These are phyloP conservation scores for Scelioninae gen. 2 DNA, from an alignment of 2,888 invertebrate genomes.

Conservation along the genomic window DNA sequence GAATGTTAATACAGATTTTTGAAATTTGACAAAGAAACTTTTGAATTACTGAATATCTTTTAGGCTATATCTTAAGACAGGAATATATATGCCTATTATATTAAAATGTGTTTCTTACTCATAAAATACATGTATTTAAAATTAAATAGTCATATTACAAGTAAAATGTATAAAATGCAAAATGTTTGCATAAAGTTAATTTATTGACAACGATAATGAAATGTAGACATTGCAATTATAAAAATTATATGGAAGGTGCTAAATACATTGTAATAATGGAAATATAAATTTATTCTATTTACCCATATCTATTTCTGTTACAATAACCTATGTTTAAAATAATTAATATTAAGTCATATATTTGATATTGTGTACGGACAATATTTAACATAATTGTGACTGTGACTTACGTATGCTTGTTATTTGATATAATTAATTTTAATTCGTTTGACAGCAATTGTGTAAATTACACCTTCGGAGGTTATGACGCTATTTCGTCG, in stretches of 20 bases:
- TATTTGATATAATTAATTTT: background rate
- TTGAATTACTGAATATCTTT: no score
- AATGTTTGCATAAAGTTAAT: no score
- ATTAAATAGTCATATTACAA: no score
- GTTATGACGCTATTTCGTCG: conserved; percentile 31
- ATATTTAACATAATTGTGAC: background rate
- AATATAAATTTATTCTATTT: background rate
- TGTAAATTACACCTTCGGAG: background rate
- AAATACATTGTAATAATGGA: background rate
- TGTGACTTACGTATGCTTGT: background rate
- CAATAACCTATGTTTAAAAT: background rate
- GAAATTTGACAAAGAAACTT: no score
- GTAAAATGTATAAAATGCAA: no score
- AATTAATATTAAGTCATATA: background rate
- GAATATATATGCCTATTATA: no score
- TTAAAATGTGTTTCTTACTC: no score
- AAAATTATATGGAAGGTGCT: background rate
- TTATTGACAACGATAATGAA: no score
- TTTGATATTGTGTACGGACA: background rate
- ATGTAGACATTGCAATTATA: background rate
- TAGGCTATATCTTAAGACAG: no score
- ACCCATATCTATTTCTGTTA: background rate
- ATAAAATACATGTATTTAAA: no score
- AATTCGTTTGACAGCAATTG: background rate
- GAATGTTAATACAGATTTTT: no score